phyloP scores from a whole-genome alignment of 2,113 vertebrate species.

The Plecturocebus donacophilus region DNA sequence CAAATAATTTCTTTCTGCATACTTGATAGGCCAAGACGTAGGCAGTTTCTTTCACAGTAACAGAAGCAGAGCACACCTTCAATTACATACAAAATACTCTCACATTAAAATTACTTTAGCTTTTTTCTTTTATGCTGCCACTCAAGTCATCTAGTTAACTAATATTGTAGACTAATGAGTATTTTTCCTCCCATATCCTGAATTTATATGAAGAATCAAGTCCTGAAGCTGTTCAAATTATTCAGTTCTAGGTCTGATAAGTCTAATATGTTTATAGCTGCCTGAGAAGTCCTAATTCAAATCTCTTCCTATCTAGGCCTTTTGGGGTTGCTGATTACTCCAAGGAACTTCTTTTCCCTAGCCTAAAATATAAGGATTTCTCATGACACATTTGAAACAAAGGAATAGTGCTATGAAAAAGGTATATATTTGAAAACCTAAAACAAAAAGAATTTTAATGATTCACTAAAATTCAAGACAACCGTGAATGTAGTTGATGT shows the following conservation, averaged over 20 bases:
- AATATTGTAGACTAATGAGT: neutral
- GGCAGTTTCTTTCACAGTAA: neutral
- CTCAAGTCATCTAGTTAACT: neutral
- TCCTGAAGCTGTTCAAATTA: neutral
- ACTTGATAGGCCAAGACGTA: neutral
- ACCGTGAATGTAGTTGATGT: neutral
- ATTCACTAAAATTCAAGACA: neutral
- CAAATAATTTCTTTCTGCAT: neutral
- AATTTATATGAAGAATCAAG: neutral
- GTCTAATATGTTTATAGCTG: neutral
- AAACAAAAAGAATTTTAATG: neutral
- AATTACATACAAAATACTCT: neutral
- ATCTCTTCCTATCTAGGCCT: neutral
- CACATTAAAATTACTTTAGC: neutral
- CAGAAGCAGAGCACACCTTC: neutral
- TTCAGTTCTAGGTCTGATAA: neutral
- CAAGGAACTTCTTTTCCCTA: neutral
- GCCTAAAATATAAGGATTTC: neutral
- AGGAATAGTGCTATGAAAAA: neutral
- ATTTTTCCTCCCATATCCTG: neutral
- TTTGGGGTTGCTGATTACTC: neutral
- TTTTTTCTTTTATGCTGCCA: neutral
- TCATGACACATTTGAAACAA: neutral
- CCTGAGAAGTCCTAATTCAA: neutral
- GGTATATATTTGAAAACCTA: rapidly evolving